Conservation (phyloP, 2,888 invertebrate genomes). For the Steinernema scapterisci region DNA sequence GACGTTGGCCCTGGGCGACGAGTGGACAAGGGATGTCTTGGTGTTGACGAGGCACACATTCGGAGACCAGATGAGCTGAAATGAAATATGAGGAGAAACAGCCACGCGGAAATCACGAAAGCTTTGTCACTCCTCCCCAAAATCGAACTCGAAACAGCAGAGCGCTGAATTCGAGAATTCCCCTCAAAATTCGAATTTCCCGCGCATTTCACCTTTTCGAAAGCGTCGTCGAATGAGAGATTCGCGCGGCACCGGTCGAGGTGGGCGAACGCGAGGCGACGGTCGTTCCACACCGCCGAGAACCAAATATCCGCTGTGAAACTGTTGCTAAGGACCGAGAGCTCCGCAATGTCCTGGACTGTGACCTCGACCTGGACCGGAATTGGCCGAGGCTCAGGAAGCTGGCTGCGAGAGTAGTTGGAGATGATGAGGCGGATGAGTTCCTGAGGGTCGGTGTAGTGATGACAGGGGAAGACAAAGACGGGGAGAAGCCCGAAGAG, state of each 20-base stretch:
- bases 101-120: no score
- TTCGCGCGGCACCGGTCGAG: constrained; percentile 59
- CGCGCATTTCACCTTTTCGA: constrained; percentile 59
- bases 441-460: constrained; percentile 20
- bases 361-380: constrained; percentile 62
- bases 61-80: constrained; percentile 62
- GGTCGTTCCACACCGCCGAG: constrained; percentile 63
- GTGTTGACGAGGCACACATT: constrained; percentile 65
- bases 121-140: no score
- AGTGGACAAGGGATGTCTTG: constrained; percentile 55
- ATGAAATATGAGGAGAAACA: not conserved
- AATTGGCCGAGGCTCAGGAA: constrained; percentile 51
- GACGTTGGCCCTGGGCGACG: constrained; percentile 63
- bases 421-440: constrained; percentile 20
- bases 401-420: constrained; percentile 32
- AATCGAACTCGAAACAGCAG: no score
- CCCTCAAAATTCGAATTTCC: not conserved
- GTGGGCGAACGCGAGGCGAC: constrained; percentile 56
- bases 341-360: constrained; percentile 62
- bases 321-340: constrained; percentile 62
- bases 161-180: not conserved
- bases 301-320: constrained; percentile 66
- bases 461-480: not conserved
- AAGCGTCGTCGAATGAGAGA: constrained; percentile 62
- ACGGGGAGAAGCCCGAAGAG: not conserved